These are phyloP conservation scores for Pygocentrus nattereri DNA, from an alignment of 2,797 vertebrate species.

Conservation along the genomic window DNA sequence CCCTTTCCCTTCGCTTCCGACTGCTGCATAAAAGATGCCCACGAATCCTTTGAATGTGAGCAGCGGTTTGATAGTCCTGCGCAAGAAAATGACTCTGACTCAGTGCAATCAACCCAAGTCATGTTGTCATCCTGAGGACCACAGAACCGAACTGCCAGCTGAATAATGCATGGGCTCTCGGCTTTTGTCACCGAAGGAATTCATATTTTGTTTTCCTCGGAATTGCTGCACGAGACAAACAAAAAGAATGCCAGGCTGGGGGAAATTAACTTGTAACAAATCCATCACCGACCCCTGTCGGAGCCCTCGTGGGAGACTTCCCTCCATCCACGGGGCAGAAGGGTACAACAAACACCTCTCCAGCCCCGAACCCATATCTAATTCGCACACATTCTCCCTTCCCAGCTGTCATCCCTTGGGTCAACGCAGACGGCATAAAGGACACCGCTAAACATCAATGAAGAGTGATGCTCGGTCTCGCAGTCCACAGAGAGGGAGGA, in stretches of 20 bases:
- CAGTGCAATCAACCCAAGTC: conserved; percentile 52
- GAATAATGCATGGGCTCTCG: conserved; percentile 43
- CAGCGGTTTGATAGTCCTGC: conserved; percentile 36
- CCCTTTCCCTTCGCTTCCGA: conserved; percentile 20
- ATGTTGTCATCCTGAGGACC: conserved; percentile 44
- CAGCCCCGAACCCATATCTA: conserved; percentile 27
- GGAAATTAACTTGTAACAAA: conserved; percentile 5
- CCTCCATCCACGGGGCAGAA: conserved; percentile 19
- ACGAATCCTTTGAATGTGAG: conserved; percentile 39
- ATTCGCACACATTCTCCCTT: conserved; percentile 31
- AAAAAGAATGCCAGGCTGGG: background rate
- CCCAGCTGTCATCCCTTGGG: conserved; percentile 21
- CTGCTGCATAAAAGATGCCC: conserved; percentile 39
- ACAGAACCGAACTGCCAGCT: conserved; percentile 32
- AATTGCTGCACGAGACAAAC: background rate
- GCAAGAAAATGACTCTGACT: conserved; percentile 51
- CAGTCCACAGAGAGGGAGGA: background rate
- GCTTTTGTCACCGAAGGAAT: conserved; percentile 19
- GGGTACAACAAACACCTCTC: conserved; percentile 42
- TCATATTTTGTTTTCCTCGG: conserved; percentile 21
- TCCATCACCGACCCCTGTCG: conserved; percentile 16
- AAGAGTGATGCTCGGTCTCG: conserved; percentile 22
- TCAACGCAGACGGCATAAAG: conserved; percentile 10
- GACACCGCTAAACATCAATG: conserved; percentile 36
- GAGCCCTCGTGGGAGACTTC: conserved; percentile 29